Percentiles rank a stretch among this genome's conserved stretches.
phyloP scores from a whole-genome alignment of 2,888 invertebrate species.

The Rhingia campestris region DNA sequence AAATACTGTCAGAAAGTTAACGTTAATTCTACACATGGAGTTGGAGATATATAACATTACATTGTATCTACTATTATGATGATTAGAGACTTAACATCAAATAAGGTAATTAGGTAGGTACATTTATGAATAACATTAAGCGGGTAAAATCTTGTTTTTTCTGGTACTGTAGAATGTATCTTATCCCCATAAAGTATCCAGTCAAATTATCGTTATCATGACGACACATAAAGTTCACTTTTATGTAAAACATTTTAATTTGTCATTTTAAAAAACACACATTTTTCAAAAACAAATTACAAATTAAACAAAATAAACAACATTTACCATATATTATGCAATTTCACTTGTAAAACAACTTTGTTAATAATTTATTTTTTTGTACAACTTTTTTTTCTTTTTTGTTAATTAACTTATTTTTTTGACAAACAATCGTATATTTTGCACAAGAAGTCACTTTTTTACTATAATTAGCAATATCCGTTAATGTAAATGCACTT shows the following conservation, averaged over 20 bases:
- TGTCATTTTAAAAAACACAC: background rate
- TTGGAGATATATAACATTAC: too few relatives aligned
- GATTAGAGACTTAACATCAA: too few relatives aligned
- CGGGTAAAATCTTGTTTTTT: slow-evolving; percentile 8
- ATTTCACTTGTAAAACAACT: slow-evolving; percentile 20
- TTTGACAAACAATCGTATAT: slow-evolving; percentile 24
- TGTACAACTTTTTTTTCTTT: background rate
- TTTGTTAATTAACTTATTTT: background rate
- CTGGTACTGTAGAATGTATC: slow-evolving; percentile 4
- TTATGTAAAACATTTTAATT: background rate
- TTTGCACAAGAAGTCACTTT: slow-evolving; percentile 31
- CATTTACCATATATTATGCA: slow-evolving; percentile 55
- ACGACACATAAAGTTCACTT: slow-evolving; percentile 28
- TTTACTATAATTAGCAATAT: slow-evolving; percentile 36
- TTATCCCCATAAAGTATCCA: slow-evolving; percentile 35
- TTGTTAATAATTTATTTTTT: background rate
- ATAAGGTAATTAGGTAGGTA: too few relatives aligned
- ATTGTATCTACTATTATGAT: too few relatives aligned
- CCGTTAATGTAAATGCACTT: slow-evolving; percentile 48
- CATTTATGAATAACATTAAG: background rate
- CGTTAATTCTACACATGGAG: too few relatives aligned
- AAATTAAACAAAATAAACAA: slow-evolving; percentile 1
- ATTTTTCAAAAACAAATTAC: slow-evolving; percentile 13
- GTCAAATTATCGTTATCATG: slow-evolving; percentile 28
- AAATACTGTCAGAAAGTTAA: too few relatives aligned